Base-by-base conservation (phyloP, 2,113 vertebrate genomes). In the Lepus americanus region DNA sequence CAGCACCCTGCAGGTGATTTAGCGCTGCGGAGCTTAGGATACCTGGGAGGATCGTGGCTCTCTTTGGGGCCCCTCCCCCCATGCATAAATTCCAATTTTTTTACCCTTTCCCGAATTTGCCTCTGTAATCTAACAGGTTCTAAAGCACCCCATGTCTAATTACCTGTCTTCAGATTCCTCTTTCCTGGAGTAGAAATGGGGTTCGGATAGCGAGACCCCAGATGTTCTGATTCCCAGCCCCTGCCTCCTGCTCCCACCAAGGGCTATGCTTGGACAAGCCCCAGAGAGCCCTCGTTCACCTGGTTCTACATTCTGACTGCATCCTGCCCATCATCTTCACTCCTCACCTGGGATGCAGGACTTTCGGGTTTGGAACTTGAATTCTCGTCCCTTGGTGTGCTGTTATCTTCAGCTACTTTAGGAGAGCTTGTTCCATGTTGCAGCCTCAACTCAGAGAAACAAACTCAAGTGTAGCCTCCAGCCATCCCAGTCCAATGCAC, bases 281-380 rank as follows among this genome's bases (percentile, higher is more conserved):
- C n/a, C 20, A 14, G 55, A 36, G 19, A 36, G 19, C 14, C 23
- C 12, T 14, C 23, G 36, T 9, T 20, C 13, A 49, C 29, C 11
- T 29, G 10, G 55, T 6, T 59, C 36, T 66, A 63, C n/a, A 0
- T 82, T 81, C 25, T 29, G 14, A 16, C 49, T 0, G 0, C 22
- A 0, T 27, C 29, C 33, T 51, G 23, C 6, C 10, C 3, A 0
- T 9, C 16, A 2, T 5, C 36, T 61, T 33, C 13, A 2, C n/a
- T 53, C 53, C 5, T 80, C 44, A 12, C 44, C 33, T 22, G 39
- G 49, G 16, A 4, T 0, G 33, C 4, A 11, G 70, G 8, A 5
- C 66, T 36, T 79, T 17, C n/a, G 9, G 27, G 1, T 1, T 1
- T 12, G 53, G 27, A 33, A n/a, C 36, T 29, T 53, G 74, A 59